These are phyloP conservation scores for Scleropages formosus DNA, from an alignment of 2,797 vertebrate species.

Conservation along the genomic window DNA sequence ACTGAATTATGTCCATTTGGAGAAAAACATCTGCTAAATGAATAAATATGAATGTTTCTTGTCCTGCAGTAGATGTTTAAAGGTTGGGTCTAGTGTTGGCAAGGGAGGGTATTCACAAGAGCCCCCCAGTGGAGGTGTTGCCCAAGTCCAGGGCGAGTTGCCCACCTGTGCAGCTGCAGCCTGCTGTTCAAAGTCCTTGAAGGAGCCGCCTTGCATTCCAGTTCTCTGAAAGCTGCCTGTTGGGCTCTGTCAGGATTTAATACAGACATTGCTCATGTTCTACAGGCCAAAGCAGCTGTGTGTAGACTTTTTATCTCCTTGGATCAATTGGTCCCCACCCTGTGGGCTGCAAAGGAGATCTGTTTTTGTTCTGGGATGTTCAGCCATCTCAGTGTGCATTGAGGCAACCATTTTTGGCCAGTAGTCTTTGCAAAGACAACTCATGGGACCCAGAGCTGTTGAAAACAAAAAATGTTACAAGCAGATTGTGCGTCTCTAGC, in stretches of 20 bases:
- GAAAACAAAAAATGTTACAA: not conserved
- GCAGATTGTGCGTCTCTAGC: conserved; percentile 7
- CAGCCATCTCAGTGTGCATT: conserved; percentile 5
- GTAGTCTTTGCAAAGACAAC: conserved; percentile 1
- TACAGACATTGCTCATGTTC: conserved; percentile 90
- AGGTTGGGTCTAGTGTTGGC: not conserved
- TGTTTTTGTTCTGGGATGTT: conserved; percentile 26
- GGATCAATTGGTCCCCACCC: conserved; percentile 64
- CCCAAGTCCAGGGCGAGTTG: conserved; percentile 57
- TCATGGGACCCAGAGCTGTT: not conserved
- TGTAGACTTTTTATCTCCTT: conserved; percentile 82
- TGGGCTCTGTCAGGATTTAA: conserved; percentile 86
- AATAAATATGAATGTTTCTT: no score
- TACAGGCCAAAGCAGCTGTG: conserved; percentile 85
- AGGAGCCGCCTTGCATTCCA: conserved; percentile 84
- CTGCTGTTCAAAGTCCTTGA: conserved; percentile 76
- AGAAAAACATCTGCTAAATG: no score
- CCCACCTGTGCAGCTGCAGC: conserved; percentile 76
- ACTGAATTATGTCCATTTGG: no score
- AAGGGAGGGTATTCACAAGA: not conserved
- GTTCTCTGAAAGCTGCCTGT: conserved; percentile 75
- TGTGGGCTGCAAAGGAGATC: conserved; percentile 13
- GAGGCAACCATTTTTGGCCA: conserved; percentile 12
- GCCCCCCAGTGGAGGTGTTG: conserved; percentile 12
- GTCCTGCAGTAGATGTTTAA: no score